These are phyloP conservation scores for Deilephila elpenor DNA, from an alignment of 2,888 invertebrate genomes.

Conservation along the genomic window DNA sequence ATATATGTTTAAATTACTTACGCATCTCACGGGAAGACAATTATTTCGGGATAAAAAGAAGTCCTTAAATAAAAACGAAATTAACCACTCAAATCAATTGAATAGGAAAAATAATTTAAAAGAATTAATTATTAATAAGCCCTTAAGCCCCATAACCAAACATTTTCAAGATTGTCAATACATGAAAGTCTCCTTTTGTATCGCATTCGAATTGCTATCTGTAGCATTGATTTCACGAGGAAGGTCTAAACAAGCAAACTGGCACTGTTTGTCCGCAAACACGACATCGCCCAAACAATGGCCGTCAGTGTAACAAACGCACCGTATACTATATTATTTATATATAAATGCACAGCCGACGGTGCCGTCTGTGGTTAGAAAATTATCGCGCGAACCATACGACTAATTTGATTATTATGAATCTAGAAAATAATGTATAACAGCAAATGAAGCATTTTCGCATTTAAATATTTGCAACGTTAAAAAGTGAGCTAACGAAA, in stretches of 20 bases:
- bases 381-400: not conserved
- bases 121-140: not conserved
- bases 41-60: no score
- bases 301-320: constrained; percentile 37
- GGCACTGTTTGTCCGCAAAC: constrained; percentile 53
- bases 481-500: no score
- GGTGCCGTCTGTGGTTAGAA: not conserved
- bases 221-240: constrained; percentile 42
- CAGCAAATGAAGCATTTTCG: no score
- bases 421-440: no score
- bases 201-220: constrained; percentile 33
- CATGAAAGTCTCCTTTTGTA: constrained; percentile 20
- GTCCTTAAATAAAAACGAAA: no score
- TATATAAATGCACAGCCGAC: constrained; percentile 12
- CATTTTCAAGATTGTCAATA: not conserved
- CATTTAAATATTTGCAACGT: no score
- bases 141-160: not conserved
- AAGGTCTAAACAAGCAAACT: constrained; percentile 48
- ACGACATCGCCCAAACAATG: constrained; percentile 51
- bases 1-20: no score
- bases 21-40: no score
- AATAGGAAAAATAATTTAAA: no score
- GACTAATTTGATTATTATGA: no score
- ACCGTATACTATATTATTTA: constrained; percentile 30
- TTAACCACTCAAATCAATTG: no score